Evolutionary conservation across 2,113 vertebrate genomes (phyloP).

Genomic region (Picathartes gymnocephalus): DNA sequence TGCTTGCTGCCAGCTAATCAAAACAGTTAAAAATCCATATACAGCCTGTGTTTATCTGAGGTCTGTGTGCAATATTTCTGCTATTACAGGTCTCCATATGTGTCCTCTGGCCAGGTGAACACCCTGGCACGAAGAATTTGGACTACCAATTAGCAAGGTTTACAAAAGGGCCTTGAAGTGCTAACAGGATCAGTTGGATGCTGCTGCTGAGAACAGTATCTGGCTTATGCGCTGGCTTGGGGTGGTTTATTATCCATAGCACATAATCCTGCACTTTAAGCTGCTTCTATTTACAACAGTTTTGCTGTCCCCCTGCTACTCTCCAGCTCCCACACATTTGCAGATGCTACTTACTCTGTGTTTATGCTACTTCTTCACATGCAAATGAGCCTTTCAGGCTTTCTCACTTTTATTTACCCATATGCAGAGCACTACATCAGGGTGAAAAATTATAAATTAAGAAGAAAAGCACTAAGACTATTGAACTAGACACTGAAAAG

Average conservation of each 20-base stretch:
- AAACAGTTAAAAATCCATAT: not conserved
- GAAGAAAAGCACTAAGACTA: not conserved
- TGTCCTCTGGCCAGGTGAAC: not conserved
- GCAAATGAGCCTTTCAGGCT: conserved; percentile 21
- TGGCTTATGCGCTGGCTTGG: not conserved
- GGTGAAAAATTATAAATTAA: not conserved
- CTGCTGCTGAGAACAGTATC: not conserved
- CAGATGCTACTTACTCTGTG: not conserved
- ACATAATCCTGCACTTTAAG: conserved; percentile 12
- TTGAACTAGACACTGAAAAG: not conserved
- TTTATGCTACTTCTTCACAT: conserved; percentile 33
- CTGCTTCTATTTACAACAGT: conserved; percentile 42
- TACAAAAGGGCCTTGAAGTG: not conserved
- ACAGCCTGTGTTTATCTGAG: not conserved
- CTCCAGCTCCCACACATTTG: conserved; percentile 28
- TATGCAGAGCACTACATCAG: not conserved
- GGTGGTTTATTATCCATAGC: not conserved
- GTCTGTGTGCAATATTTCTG: not conserved
- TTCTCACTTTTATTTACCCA: conserved; percentile 24
- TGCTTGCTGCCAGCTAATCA: not conserved
- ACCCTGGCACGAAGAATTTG: not conserved
- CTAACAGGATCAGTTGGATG: not conserved
- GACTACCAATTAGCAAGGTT: not conserved
- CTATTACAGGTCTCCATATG: not conserved
- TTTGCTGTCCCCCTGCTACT: not conserved